These are phyloP conservation scores for Rhimphoctona megacephalus DNA, from an alignment of 2,888 invertebrate genomes.

Conservation along the genomic window DNA sequence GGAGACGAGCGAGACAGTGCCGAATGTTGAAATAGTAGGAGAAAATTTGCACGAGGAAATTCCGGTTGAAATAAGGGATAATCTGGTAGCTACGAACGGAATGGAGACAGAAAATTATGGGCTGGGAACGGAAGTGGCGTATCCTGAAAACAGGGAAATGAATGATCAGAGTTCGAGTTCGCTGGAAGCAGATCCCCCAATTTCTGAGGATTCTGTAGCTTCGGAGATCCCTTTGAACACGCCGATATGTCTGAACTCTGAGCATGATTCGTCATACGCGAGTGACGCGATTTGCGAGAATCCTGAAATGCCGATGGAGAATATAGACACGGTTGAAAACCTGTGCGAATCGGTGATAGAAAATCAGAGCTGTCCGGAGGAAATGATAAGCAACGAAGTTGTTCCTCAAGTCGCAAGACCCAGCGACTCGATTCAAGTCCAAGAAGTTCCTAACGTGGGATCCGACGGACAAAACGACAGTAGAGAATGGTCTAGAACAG, in stretches of 20 bases:
- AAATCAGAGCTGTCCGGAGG: constrained; percentile 43
- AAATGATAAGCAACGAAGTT: constrained; percentile 19
- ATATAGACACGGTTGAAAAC: constrained; percentile 45
- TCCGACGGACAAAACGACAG: constrained; percentile 14
- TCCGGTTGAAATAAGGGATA: constrained; percentile 33
- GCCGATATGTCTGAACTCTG: constrained; percentile 56
- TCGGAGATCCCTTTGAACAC: constrained; percentile 47
- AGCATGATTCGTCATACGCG: constrained; percentile 59
- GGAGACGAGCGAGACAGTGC: constrained; percentile 64
- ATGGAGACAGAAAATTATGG: constrained; percentile 57
- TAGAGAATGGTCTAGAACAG: constrained; percentile 35
- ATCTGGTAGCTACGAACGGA: constrained; percentile 33
- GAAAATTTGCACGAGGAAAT: constrained; percentile 51
- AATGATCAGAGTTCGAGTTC: constrained; percentile 28
- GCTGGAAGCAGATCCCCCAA: background rate
- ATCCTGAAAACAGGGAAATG: constrained; percentile 42
- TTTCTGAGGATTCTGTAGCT: constrained; percentile 18
- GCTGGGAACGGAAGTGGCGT: constrained; percentile 64
- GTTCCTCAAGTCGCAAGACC: constrained; percentile 3
- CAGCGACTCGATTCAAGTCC: constrained; percentile 47
- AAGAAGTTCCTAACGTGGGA: constrained; percentile 63
- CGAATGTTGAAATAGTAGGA: constrained; percentile 28
- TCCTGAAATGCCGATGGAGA: constrained; percentile 58
- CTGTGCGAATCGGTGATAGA: constrained; percentile 50
- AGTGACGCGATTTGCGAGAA: constrained; percentile 54